Evolutionary conservation across 2,888 invertebrate species (phyloP), one percentile per base, ranked within the genome.

Genomic region (Ormyrus thymus): DNA sequence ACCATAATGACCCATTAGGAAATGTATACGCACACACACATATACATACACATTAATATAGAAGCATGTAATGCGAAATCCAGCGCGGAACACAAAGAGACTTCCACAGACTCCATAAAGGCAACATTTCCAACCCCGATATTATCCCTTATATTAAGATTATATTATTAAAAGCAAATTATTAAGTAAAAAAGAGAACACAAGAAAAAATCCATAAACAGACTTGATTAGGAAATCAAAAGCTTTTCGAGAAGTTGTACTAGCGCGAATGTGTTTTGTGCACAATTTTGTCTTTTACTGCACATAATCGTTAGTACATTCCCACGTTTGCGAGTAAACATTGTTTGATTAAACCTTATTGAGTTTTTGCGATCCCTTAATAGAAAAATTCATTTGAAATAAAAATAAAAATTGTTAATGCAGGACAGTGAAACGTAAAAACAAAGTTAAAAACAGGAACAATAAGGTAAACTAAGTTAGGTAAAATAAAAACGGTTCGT

Each of bases 221-320:
- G 66, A 66, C 74, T 66, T 55, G 11, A 68, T 13, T 6, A 50
- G n/a, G 45, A 70, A 71, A 71, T 61, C 66, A 48, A 76, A 55
- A 71, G 75, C 66, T 79, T 74, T 64, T 48, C 7, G 29, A 29
- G 61, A 66, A n/a, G 48, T 76, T 43, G 43, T 72, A 76, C 56
- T 62, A 46, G 59, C 13, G 69, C 76, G 64, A 78, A 65, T 29
- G 59, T 66, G 66, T 62, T 66, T 75, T 68, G 70, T 62, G 76
- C 78, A 75, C 71, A 77, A 73, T 70, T 70, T 80, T 46, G 75
- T 75, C 78, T 78, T 75, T 75, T 72, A 50, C 62, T 75, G 68
- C 72, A 77, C 72, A 78, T 71, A 29, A 62, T 51, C 78, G 59
- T 72, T 64, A 76, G 78, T 76, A 76, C 81, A 78, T 81, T 81